A percentile compares a stretch with the other conserved stretches of the same genome.
Conservation (phyloP, 2,113 vertebrate species). For the Pteronura brasiliensis region DNA sequence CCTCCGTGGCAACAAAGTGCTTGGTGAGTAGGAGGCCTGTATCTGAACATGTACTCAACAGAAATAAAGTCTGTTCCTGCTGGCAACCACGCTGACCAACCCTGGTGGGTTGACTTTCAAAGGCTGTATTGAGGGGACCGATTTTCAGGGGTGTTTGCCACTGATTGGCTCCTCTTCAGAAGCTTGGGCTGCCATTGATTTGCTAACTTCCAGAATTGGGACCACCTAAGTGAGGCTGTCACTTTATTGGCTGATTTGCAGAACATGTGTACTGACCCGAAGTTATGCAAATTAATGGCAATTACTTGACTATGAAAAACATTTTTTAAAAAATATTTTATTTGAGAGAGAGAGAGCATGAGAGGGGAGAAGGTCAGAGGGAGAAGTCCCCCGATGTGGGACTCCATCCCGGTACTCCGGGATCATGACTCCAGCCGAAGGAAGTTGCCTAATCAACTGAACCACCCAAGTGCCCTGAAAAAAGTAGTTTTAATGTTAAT, state of each 20-base stretch:
- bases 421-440: no score
- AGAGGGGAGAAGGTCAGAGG: no score
- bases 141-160: neutral
- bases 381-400: no score
- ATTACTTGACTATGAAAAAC: neutral
- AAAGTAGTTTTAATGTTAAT: neutral
- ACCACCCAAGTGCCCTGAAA: no score
- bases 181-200: neutral
- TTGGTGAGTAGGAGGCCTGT: neutral
- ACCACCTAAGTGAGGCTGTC: neutral
- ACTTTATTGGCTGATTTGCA: neutral
- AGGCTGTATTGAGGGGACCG: neutral
- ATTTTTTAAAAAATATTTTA: neutral
- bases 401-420: no score
- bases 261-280: neutral
- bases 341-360: no score
- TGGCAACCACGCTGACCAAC: neutral
- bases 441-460: no score
- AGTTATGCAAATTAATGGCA: neutral
- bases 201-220: neutral
- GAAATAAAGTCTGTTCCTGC: neutral
- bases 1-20: neutral
- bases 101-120: neutral
- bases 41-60: neutral
- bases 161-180: neutral